phyloP scores from a whole-genome alignment of 2,113 vertebrate genomes.

The Anolis sagrei region DNA sequence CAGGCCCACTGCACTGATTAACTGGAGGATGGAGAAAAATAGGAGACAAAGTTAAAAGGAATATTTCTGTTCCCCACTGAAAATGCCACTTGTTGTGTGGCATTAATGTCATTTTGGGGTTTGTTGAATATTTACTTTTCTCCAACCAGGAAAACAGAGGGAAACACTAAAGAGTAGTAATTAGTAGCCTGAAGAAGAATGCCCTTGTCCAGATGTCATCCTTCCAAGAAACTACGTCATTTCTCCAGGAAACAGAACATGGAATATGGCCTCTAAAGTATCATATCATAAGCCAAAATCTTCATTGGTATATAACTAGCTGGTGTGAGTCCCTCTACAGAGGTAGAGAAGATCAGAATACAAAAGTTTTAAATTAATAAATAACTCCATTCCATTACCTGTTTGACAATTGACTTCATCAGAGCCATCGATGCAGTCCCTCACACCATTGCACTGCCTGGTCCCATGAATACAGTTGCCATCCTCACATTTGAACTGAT shows the following conservation, averaged over 20 bases:
- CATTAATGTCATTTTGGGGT: background rate
- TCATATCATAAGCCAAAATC: background rate
- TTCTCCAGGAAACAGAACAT: background rate
- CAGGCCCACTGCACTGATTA: constrained; percentile 90
- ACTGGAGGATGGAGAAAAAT: constrained; percentile 70
- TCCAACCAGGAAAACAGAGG: background rate
- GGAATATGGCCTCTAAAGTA: background rate
- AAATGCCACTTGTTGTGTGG: background rate
- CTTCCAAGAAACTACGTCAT: background rate
- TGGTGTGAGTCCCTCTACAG: too few relatives aligned
- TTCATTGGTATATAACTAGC: background rate
- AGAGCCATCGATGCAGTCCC: constrained; percentile 91
- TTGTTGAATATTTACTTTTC: background rate
- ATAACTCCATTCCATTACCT: constrained; percentile 67
- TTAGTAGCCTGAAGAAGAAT: background rate
- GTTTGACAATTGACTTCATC: constrained; percentile 93
- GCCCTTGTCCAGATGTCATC: background rate
- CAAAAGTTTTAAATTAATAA: too few relatives aligned
- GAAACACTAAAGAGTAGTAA: background rate
- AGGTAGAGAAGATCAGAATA: too few relatives aligned
- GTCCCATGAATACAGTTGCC: constrained; percentile 90
- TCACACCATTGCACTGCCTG: constrained; percentile 89
- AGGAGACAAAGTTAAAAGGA: background rate
- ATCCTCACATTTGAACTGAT: constrained; percentile 95
- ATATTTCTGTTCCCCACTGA: background rate